phyloP scores from a whole-genome alignment of 2,888 invertebrate genomes.

The Eupithecia vulgata region DNA sequence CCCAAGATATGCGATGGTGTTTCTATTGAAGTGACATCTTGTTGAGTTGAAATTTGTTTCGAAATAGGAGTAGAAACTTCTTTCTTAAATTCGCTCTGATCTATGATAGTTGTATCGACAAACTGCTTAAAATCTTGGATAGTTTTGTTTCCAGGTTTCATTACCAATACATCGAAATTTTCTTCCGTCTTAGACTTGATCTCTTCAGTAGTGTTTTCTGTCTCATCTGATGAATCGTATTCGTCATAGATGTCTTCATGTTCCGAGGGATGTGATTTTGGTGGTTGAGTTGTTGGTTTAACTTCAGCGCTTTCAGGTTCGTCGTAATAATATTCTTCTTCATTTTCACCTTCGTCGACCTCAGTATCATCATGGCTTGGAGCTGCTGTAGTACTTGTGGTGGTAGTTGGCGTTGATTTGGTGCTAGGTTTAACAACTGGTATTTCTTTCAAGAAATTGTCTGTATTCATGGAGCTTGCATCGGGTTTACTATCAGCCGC shows the following conservation, averaged over 20 bases:
- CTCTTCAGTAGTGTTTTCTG: constrained; percentile 58
- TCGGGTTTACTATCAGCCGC: constrained; percentile 73
- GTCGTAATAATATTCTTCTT: constrained; percentile 74
- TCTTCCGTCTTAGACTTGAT: constrained; percentile 58
- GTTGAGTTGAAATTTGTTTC: constrained; percentile 52
- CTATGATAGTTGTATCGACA: constrained; percentile 84
- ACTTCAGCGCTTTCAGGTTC: constrained; percentile 66
- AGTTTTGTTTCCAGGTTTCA: constrained; percentile 81
- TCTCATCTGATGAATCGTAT: constrained; percentile 74
- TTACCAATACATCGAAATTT: constrained; percentile 82
- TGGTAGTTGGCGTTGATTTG: constrained; percentile 46
- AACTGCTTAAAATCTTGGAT: constrained; percentile 85
- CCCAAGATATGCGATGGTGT: constrained; percentile 76
- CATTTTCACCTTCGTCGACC: constrained; percentile 61
- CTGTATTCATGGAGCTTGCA: constrained; percentile 73
- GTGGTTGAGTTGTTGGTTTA: constrained; percentile 61
- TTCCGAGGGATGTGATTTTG: constrained; percentile 58
- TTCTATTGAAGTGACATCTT: constrained; percentile 64
- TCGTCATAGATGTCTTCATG: constrained; percentile 76
- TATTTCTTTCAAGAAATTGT: constrained; percentile 65
- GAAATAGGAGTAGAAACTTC: constrained; percentile 44
- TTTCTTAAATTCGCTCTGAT: constrained; percentile 67
- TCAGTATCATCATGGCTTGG: constrained; percentile 57
- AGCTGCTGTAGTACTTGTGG: constrained; percentile 47
- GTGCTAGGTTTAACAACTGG: constrained; percentile 48